Evolutionary conservation across 2,888 invertebrate genomes (phyloP), one percentile per base, ranked within the genome.

Genomic region (Macaria notata): DNA sequence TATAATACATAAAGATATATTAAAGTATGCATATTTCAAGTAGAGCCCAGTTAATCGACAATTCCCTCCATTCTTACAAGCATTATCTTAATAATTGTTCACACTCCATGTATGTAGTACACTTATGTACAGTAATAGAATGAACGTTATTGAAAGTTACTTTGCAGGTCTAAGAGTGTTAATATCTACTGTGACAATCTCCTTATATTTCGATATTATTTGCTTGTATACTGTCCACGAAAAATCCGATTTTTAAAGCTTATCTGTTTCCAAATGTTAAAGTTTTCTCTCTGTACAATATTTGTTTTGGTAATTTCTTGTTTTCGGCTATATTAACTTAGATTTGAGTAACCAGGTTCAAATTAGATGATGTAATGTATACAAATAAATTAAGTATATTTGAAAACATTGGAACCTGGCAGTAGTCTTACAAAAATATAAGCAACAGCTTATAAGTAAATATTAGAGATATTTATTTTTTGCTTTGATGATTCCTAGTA

Each of bases 161-260:
- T 71, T 74, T 72, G 73, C 79, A 83, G 84, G 84, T 86, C 86
- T 85, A 86, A 88, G 86, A 86, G 87, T 87, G 88, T 86, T 86
- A 85, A 80, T 79, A 80, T 81, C 86, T 88, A 88, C 83, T 74
- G 84, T 86, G 87, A 84, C 83, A 79, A 84, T 83, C 81, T 84
- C 79, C 75, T 76, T 78, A 79, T 80, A 70, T 78, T 75, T 80
- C 70, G 73, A 76, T 19, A 19, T 74, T 75, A 75, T 72, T 72
- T 66, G 68, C 73, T 74, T 83, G 81, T 83, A 83, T 76, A 86
- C 81, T 84, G 82, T 84, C 81, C 81, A 80, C 41, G 49, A 55
- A 55, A 60, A 49, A 43, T 31, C 31, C 9, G 8, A 47, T 46
- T 49, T n/a, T 49, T 49, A 49, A 49, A 49, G 49, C 49, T 49